Base-by-base conservation (phyloP, 2,113 vertebrate genomes). In the Lynx canadensis region DNA sequence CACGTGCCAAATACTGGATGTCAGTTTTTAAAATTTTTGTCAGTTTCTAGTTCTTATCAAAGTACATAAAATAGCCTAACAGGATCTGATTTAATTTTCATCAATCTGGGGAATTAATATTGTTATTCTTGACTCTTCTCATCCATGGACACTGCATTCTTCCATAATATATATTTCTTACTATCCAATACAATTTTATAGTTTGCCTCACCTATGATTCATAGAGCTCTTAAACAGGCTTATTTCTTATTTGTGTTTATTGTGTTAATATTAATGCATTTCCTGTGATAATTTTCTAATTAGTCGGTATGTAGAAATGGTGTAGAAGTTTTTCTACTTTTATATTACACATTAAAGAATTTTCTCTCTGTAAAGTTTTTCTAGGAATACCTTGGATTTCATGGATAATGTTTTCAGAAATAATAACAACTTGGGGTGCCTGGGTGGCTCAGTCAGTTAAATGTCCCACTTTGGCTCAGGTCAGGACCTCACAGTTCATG, bases 11-110 rank as follows among this genome's bases (percentile, higher is more conserved):
- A 74, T 21, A 31, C 0, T 68, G 16, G 12, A 36, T 63, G 29
- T 18, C 14, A 92, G 7, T 38, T 79, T 76, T 45, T 9, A 41
- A 96, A 68, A 29, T 50, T 48, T 60, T 68, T 94, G 41, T 29
- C 38, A 91, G 45, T 83, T 97, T 96, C 27, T 8, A 45, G 21
- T 73, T 94, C 38, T 76, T 84, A 13, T 71, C 81, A 92, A 87
- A 78, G 27, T 79, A 13, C 1, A 33, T 78, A 76, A 71, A 50
- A 45, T 36, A 33, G 36, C 19, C 50, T 74, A 60, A 74, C 45
- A 60, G 8, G 13, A 81, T 88, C 27, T 76, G 45, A 73, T 60
- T 68, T 88, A 74, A 84, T 57, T 55, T 33, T 6, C 12, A 52
- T 71, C 81, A 84, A 23, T 85, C 94, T 84, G 5, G 23, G 57